Evolutionary conservation across 2,797 vertebrate genomes (phyloP).

Genomic region (Halcyon leucocephala): DNA sequence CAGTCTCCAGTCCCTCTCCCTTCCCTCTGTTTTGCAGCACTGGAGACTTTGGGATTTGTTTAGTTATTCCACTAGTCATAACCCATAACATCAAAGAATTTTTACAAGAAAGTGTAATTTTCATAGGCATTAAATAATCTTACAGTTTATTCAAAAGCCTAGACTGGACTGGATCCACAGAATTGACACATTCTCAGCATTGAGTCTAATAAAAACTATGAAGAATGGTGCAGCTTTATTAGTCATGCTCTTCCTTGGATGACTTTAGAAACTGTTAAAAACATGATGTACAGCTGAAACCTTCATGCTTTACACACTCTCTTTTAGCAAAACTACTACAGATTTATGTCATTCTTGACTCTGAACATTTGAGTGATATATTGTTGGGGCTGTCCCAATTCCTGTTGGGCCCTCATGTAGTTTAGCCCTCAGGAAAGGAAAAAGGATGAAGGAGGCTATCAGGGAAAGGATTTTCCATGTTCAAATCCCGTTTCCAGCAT

Average conservation of each 20-base stretch:
- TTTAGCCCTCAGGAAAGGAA: neutral
- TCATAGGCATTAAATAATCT: neutral
- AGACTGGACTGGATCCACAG: neutral
- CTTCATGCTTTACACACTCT: neutral
- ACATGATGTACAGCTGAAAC: neutral
- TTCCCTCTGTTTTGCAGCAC: neutral
- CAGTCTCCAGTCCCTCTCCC: neutral
- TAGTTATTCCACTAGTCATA: neutral
- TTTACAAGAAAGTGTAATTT: neutral
- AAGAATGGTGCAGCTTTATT: neutral
- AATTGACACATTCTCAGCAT: neutral
- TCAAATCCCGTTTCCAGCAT: neutral
- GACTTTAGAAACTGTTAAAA: neutral
- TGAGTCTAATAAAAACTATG: neutral
- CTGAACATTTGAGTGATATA: neutral
- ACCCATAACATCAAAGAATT: neutral
- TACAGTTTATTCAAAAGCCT: neutral
- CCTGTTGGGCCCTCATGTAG: neutral
- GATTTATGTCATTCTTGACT: neutral
- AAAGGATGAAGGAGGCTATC: neutral
- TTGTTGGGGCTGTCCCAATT: neutral
- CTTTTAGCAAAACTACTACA: neutral
- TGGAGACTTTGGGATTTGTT: neutral
- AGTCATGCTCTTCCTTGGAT: neutral
- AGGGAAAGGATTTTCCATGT: neutral